Base-by-base conservation (phyloP, 2,888 invertebrate species). In the Andrena haemorrhoa region DNA sequence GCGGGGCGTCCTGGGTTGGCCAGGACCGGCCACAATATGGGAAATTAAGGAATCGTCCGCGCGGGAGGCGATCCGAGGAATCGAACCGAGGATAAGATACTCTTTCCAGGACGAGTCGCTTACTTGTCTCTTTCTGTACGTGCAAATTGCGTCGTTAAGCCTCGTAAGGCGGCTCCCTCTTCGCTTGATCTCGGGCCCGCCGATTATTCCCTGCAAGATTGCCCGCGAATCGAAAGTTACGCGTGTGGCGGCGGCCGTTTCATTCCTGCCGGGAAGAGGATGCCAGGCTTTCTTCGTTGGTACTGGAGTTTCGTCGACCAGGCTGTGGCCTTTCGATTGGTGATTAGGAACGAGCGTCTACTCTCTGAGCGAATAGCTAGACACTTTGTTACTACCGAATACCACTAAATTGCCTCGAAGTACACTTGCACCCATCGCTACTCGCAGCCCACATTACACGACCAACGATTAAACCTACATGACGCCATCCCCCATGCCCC, bases 31-130 rank as follows among this genome's bases (percentile, higher is more conserved):
- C 88, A 89, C 91, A 90, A 91, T 91, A 89, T 91, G 84, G 89
- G 89, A 91, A 91, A 92, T 92, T 91, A 91, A 92, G 92, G 90
- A 92, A 91, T 91, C 84, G 89, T 31, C 68, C 80, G 60, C 64
- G 71, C 81, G 68, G 69, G 63, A 66, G 76, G 63, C 73, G 71
- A 53, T 53, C 83, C 73, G 56, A 56, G 63, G 61, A 68, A 63
- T 71, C 77, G 51, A 31, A 53, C 16, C 6, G 12, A 47, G 53
- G 41, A 29, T 20, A 58, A 64, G 69, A 63, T 70, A 31, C 66
- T 51, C 49, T 51, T 60, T 65, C 47, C 26, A 64, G 69, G 66
- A 64, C 72, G 51, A 65, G 78, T 60, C 53, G 61, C 76, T 63
- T 69, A 76, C 58, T 64, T 64, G 61, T 58, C 75, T 65, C 74